A percentile compares a stretch with the other conserved stretches of the same genome.
phyloP scores from a whole-genome alignment of 2,888 invertebrate species.

The Tetanocera ferruginea region DNA sequence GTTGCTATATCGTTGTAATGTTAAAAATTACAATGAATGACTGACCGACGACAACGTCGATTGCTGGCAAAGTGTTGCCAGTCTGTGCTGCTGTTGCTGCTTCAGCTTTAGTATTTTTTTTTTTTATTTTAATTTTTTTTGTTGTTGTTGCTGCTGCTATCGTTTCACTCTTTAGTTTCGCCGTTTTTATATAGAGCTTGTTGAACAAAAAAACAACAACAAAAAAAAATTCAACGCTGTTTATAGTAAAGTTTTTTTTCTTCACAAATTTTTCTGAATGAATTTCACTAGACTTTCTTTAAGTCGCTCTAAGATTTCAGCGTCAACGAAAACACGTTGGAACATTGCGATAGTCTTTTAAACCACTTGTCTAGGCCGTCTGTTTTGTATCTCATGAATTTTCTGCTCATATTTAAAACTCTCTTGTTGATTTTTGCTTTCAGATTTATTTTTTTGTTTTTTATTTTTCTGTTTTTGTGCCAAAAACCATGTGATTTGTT shows the following conservation, averaged over 20 bases:
- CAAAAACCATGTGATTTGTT: background rate
- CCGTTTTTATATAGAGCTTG: no score
- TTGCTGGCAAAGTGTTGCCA: background rate
- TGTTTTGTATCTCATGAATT: background rate
- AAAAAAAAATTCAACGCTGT: no score
- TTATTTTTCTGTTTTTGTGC: background rate
- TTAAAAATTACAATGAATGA: slow-evolving; percentile 2
- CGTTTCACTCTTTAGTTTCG: background rate
- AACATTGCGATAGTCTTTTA: background rate
- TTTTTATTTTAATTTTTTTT: background rate
- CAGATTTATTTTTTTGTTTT: background rate
- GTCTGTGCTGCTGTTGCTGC: background rate
- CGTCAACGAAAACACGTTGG: background rate
- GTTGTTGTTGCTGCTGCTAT: background rate
- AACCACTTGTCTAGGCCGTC: slow-evolving; percentile 16
- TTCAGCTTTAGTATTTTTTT: background rate
- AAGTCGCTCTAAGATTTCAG: no score
- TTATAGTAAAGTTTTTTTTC: no score
- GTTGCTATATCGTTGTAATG: background rate
- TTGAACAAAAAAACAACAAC: no score
- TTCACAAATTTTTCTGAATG: background rate
- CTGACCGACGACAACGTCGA: background rate
- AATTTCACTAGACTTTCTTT: background rate
- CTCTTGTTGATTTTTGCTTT: background rate
- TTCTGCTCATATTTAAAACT: background rate